Base-by-base conservation (phyloP, 2,888 invertebrate species). In the Lysandra bellargus region DNA sequence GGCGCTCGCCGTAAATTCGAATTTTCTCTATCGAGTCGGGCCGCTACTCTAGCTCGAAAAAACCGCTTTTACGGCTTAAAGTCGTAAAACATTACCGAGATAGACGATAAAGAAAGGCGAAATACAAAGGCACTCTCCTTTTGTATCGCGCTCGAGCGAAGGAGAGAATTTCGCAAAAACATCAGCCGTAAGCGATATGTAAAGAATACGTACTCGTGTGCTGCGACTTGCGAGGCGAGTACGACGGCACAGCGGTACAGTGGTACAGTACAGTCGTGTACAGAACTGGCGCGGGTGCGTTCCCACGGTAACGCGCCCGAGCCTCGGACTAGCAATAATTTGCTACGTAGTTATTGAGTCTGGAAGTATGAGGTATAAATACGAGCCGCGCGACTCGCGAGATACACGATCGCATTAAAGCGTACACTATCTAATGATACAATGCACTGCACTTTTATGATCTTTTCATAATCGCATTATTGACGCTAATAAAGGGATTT, bases 271-370 rank as follows among this genome's bases (percentile, higher is more conserved):
- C 79, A 79, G 57, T 60, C 57, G 75, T 69, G 79, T 79, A 53
- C 61, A 40, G 73, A 73, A 72, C 61, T 14, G 61, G 40, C 83
- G 82, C 83, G 84, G 85, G 85, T 86, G 84, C 85, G 87, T 92
- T 92, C 91, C 91, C 91, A 92, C 92, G 91, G 89, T 88, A 88
- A 90, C 88, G 86, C 87, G 85, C 83, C 83, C 85, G 84, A 86
- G 84, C 85, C 81, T 85, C 85, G 83, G 83, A 88, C 84, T 87
- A 86, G 87, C 87, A 89, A 88, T 89, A 87, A 90, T 91, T 89
- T 87, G 86, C 87, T 86, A 84, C 84, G 84, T 85, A 87, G 86
- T 86, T 85, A 89, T 88, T 87, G 86, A 87, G 85, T 87, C 84
- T 85, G 88, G 85, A 85, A 85, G 85, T 83, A 84, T 81, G 82